Evolutionary conservation across 2,113 vertebrate species (phyloP), one percentile per base, ranked within the genome.

Genomic region (Cochlearius cochlearius): DNA sequence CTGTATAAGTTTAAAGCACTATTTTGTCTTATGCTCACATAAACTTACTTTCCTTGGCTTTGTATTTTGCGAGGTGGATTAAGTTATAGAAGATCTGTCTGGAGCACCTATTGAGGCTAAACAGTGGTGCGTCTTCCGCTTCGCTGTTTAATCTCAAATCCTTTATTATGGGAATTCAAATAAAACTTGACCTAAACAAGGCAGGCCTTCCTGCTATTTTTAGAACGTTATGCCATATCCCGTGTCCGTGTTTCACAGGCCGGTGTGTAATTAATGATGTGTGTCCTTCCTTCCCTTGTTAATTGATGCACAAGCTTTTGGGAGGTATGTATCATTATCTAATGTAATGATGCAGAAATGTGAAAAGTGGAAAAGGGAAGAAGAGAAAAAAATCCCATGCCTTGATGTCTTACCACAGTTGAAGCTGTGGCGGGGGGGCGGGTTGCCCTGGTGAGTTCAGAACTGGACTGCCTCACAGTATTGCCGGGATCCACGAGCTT

Each of bases 101-200:
- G 86, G n/a, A 91, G 50, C 62, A 66, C 74, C 55, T 34, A 4
- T 34, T 83, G 81, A 91, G 21, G 69, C 77, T 88, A 49, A 87
- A 72, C 86, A 91, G 73, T 60, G 34, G 25, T 67, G n/a, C 1
- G 1, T 68, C 82, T 95, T 90, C 79, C 2, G 18, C 71, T 92
- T 79, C 10, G 0, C 69, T 95, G 84, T 92, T 97, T 95, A 81
- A 26, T 87, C 66, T 93, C 62, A 94, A 26, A 47, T 80, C 78
- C 76, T 96, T 94, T 86, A 59, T 82, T 91, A 47, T 27, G 45
- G 74, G 71, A 95, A 76, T 94, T 82, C 38, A 90, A 92, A 59
- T 94, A 77, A 86, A 96, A 69, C 66, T 85, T 94, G 87, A 82
- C 77, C 74, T 90, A 73, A 94, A 88, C 77, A 94, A 90, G 62